phyloP scores from a whole-genome alignment of 2,888 invertebrate genomes.

The Lordiphosa fenestrarum region DNA sequence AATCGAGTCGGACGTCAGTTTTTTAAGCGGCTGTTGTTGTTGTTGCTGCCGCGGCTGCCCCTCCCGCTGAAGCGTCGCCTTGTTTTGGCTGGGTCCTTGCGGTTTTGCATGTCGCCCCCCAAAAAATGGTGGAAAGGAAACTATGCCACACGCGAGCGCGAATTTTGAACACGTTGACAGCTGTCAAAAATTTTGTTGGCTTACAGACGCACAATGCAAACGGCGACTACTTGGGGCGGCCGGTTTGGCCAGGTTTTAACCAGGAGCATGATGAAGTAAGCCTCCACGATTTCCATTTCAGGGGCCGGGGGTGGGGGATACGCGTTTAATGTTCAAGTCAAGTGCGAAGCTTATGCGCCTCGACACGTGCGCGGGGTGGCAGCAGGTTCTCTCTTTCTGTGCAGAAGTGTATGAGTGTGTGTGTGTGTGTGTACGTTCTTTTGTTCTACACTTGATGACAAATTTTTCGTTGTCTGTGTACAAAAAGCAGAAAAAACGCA shows the following conservation, averaged over 20 bases:
- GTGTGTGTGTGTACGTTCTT: constrained; percentile 37
- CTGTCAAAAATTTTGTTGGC: constrained; percentile 59
- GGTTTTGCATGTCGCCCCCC: constrained; percentile 56
- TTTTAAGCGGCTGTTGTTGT: constrained; percentile 32
- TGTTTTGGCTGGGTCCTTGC: constrained; percentile 14
- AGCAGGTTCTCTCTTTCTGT: constrained; percentile 19
- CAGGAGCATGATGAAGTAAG: constrained; percentile 43
- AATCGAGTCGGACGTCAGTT: constrained; percentile 47
- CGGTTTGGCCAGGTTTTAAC: constrained; percentile 35
- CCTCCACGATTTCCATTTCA: constrained; percentile 49
- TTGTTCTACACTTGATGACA: constrained; percentile 65
- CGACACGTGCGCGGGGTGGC: constrained; percentile 46
- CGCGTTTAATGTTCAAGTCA: constrained; percentile 71
- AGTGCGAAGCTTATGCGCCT: constrained; percentile 67
- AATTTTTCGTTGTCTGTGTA: constrained; percentile 45
- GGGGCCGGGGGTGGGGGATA: background rate
- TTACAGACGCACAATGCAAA: constrained; percentile 15
- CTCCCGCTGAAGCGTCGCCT: constrained; percentile 15
- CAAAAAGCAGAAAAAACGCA: constrained; percentile 2
- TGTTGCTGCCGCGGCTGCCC: constrained; percentile 17
- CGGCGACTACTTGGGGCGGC: constrained; percentile 38
- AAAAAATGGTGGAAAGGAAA: constrained; percentile 17
- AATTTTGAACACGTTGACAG: constrained; percentile 51
- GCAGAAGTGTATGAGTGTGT: constrained; percentile 19
- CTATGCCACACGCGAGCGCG: constrained; percentile 26